phyloP scores from a whole-genome alignment of 2,113 vertebrate species.

The Xenopus borealis region DNA sequence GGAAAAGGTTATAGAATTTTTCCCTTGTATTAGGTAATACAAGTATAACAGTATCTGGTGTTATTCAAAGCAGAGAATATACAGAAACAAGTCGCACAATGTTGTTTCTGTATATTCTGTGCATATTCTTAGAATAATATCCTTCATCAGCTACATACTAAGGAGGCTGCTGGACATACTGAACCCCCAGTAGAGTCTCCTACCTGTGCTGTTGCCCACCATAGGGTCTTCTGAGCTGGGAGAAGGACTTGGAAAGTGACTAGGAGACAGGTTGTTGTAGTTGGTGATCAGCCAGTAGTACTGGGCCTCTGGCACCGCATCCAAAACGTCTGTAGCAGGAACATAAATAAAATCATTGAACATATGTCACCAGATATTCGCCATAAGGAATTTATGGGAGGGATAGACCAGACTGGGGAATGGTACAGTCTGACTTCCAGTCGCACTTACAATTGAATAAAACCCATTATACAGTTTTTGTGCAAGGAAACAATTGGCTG shows the following conservation, averaged over 20 bases:
- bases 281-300: not conserved
- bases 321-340: not conserved
- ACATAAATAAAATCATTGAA: constrained; percentile 11
- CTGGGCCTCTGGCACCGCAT: not conserved
- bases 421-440: constrained; percentile 6
- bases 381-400: not conserved
- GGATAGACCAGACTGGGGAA: not conserved
- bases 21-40: too few species aligned
- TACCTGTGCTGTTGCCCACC: not conserved
- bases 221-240: not conserved
- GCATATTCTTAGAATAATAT: too few species aligned
- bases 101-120: too few species aligned
- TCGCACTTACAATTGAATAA: constrained; percentile 7
- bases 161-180: too few species aligned
- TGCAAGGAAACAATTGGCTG: constrained; percentile 30
- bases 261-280: constrained; percentile 11
- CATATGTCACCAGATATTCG: not conserved
- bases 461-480: constrained; percentile 3
- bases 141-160: too few species aligned
- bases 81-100: too few species aligned
- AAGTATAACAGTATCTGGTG: too few species aligned
- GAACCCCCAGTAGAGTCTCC: not conserved
- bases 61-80: too few species aligned
- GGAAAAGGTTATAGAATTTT: too few species aligned
- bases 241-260: not conserved